Conservation (phyloP, 2,113 vertebrate species). For the Hemiprocne comata region DNA sequence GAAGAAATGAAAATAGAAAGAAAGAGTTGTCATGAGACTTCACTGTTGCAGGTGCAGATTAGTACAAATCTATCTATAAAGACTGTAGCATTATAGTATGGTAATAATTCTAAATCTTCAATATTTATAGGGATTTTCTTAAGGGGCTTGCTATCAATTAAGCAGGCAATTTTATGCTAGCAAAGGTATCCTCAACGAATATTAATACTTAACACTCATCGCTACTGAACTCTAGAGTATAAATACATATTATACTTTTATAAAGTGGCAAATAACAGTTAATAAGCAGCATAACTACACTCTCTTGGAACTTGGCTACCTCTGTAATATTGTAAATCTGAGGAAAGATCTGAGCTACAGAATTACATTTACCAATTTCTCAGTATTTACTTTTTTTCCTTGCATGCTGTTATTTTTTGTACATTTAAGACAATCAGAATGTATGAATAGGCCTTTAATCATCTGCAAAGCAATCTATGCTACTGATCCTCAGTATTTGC, state of each 20-base stretch:
- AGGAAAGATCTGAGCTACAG: background rate
- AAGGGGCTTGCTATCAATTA: background rate
- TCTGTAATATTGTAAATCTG: background rate
- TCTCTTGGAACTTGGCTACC: background rate
- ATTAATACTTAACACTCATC: background rate
- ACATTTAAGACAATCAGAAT: background rate
- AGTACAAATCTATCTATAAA: background rate
- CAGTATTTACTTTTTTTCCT: background rate
- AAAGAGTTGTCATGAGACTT: background rate
- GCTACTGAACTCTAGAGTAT: background rate
- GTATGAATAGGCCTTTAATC: background rate
- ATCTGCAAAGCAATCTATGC: background rate
- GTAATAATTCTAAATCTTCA: background rate
- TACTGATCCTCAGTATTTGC: background rate
- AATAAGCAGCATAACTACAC: background rate
- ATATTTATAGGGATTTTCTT: background rate
- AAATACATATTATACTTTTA: background rate
- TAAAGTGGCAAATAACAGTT: background rate
- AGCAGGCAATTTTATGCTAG: background rate
- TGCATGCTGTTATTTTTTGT: background rate
- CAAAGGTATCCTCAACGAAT: background rate
- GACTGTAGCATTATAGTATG: background rate
- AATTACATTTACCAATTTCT: background rate
- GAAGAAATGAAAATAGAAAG: background rate
- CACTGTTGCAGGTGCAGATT: background rate